Evolutionary conservation across 2,888 invertebrate genomes (phyloP).

Genomic region (Hermaeophaga mercurialis): DNA sequence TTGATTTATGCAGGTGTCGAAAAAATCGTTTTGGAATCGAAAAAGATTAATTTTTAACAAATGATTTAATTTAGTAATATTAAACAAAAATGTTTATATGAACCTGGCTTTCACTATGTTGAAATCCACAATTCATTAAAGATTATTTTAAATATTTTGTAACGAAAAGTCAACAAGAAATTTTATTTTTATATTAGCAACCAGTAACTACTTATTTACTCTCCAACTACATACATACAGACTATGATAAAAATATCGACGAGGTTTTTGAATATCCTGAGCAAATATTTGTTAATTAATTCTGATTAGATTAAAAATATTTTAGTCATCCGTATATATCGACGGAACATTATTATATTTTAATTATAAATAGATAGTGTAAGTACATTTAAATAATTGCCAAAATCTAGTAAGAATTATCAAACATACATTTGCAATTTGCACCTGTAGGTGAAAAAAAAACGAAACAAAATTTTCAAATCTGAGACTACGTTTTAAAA

Average conservation of each 20-base stretch:
- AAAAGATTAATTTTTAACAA: too few relatives aligned
- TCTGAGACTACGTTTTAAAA: too few relatives aligned
- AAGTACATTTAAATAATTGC: too few relatives aligned
- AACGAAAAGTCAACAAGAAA: constrained; percentile 3
- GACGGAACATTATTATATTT: constrained; percentile 3
- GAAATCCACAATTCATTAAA: too few relatives aligned
- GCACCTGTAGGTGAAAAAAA: too few relatives aligned
- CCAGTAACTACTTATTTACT: constrained; percentile 12
- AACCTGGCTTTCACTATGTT: not conserved
- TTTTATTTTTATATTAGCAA: constrained; percentile 5
- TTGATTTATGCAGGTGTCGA: too few relatives aligned
- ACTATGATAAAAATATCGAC: constrained; percentile 21
- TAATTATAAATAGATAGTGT: too few relatives aligned
- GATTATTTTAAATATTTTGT: constrained; percentile 8
- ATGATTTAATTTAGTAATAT: not conserved
- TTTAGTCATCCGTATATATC: constrained; percentile 17
- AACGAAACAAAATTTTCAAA: too few relatives aligned
- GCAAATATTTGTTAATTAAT: constrained; percentile 21
- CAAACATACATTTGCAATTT: too few relatives aligned
- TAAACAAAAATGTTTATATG: not conserved
- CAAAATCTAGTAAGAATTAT: too few relatives aligned
- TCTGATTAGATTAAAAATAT: constrained; percentile 19
- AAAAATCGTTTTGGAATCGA: not conserved
- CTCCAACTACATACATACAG: constrained; percentile 3
- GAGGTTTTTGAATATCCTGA: constrained; percentile 21